Evolutionary conservation across 2,888 invertebrate genomes (phyloP).

Genomic region (Aethes cnicana): DNA sequence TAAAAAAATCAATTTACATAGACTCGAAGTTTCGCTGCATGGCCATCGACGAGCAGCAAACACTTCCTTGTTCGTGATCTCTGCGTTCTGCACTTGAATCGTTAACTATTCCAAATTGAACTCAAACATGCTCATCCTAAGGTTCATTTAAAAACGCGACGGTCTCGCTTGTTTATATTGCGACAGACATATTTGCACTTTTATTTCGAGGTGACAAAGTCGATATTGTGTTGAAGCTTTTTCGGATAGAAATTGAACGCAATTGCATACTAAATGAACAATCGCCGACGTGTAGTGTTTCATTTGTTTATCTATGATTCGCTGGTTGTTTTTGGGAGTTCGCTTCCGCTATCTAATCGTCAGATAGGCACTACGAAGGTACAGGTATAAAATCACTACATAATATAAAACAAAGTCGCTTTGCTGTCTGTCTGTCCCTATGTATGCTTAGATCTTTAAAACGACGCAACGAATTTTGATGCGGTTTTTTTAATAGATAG

Average conservation of each 20-base stretch:
- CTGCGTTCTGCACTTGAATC: constrained; percentile 39
- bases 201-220: constrained; percentile 14
- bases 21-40: constrained; percentile 54
- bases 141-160: background rate
- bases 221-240: background rate
- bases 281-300: background rate
- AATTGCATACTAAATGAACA: constrained; percentile 16
- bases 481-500: too few species aligned
- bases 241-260: constrained; percentile 9
- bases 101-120: constrained; percentile 30
- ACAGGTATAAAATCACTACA: too few species aligned
- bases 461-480: too few species aligned
- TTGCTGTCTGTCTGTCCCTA: too few species aligned
- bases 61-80: constrained; percentile 60
- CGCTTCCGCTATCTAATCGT: too few species aligned
- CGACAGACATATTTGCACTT: constrained; percentile 11
- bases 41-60: constrained; percentile 53
- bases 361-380: too few species aligned
- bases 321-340: too few species aligned
- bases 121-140: background rate
- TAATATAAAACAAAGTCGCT: too few species aligned
- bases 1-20: too few species aligned
- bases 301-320: background rate
- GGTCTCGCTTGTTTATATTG: constrained; percentile 11
- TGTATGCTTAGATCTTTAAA: too few species aligned